These are phyloP conservation scores for Chroicocephalus ridibundus DNA, from an alignment of 2,113 vertebrate genomes.

Conservation along the genomic window DNA sequence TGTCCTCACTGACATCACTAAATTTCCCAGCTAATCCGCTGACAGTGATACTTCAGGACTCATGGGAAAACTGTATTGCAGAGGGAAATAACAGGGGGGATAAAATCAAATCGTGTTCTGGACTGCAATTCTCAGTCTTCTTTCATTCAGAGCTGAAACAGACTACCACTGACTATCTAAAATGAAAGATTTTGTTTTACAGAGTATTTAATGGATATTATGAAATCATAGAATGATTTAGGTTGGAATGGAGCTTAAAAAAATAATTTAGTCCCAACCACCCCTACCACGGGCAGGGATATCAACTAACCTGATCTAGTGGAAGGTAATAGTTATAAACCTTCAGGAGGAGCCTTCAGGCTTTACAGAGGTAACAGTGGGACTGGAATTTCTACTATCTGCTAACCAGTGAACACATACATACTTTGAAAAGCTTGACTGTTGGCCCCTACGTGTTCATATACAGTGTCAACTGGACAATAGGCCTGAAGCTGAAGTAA, in stretches of 20 bases:
- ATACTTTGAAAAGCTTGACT: not conserved
- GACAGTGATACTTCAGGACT: not conserved
- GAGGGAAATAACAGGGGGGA: not conserved
- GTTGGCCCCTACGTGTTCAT: not conserved
- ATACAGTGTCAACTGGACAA: not conserved
- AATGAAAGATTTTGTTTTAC: not conserved
- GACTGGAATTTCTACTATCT: not conserved
- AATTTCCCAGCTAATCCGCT: constrained; percentile 30
- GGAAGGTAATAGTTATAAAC: not conserved
- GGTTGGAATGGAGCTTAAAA: not conserved
- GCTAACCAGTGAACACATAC: not conserved
- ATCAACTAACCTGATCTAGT: not conserved
- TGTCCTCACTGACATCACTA: not conserved
- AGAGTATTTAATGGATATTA: not conserved
- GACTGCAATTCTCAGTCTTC: not conserved
- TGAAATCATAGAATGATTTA: not conserved
- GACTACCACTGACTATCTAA: not conserved
- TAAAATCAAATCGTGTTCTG: not conserved
- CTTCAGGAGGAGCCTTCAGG: not conserved
- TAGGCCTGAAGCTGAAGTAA: not conserved
- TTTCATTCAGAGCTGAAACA: not conserved
- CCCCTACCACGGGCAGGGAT: not conserved
- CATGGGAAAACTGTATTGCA: not conserved
- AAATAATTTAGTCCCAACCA: not conserved
- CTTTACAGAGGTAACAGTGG: not conserved